A percentile compares a stretch with the other conserved stretches of the same genome.
Evolutionary conservation across 2,888 invertebrate species (phyloP).

Genomic region (Myathropa florea): DNA sequence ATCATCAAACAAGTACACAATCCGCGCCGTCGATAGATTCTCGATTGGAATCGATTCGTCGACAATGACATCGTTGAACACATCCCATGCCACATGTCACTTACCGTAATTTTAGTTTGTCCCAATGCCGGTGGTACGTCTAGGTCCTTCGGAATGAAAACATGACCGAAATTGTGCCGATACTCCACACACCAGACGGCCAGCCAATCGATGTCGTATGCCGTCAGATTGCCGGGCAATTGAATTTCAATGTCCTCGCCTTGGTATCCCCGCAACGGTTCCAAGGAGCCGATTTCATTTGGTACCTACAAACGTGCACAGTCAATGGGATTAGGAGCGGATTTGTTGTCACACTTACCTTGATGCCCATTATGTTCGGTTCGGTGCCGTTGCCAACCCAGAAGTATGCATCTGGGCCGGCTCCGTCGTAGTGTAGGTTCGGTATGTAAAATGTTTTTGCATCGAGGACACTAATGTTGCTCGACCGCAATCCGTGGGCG

Average conservation of each 20-base stretch:
- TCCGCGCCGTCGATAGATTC: neutral
- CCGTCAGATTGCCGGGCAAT: conserved; percentile 90
- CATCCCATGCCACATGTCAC: conserved; percentile 73
- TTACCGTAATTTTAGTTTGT: conserved; percentile 94
- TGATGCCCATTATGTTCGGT: conserved; percentile 90
- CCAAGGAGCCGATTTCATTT: conserved; percentile 92
- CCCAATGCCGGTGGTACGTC: conserved; percentile 95
- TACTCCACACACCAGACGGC: conserved; percentile 95
- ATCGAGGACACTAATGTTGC: conserved; percentile 94
- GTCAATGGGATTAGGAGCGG: neutral
- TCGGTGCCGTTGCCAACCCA: conserved; percentile 95
- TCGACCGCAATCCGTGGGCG: conserved; percentile 93
- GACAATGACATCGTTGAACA: conserved; percentile 3
- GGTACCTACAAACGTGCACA: conserved; percentile 83
- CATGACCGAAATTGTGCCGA: conserved; percentile 94
- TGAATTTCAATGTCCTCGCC: conserved; percentile 96
- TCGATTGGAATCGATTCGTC: neutral
- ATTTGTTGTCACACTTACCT: conserved; percentile 81
- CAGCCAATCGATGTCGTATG: conserved; percentile 95
- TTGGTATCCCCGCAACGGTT: conserved; percentile 91
- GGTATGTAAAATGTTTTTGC: conserved; percentile 96
- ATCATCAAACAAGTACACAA: neutral
- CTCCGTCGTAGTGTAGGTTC: conserved; percentile 95
- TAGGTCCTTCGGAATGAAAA: conserved; percentile 91
- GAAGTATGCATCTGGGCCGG: conserved; percentile 95